Evolutionary conservation across 2,797 vertebrate genomes (phyloP).

Genomic region (Cryptoprocta ferox): DNA sequence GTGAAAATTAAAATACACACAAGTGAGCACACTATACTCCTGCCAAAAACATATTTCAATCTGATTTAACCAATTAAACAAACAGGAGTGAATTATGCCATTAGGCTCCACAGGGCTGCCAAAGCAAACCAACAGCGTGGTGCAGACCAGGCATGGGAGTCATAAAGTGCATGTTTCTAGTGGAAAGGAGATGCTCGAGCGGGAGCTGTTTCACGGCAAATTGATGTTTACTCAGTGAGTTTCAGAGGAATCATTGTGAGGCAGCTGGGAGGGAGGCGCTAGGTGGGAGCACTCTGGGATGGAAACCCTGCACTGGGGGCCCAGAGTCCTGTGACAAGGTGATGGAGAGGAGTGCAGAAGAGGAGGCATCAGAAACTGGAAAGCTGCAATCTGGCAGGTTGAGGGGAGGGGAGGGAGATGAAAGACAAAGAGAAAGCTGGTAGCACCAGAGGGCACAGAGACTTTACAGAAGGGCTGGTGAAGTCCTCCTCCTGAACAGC

Average conservation of each 20-base stretch:
- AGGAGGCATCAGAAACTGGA: neutral
- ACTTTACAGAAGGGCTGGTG: neutral
- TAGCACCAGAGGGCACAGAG: neutral
- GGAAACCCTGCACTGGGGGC: neutral
- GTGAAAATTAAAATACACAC: slow-evolving; percentile 41
- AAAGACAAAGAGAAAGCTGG: neutral
- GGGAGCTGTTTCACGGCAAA: neutral
- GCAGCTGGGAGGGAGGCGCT: neutral
- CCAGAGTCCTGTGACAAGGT: neutral
- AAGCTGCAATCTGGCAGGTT: neutral
- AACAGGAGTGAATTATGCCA: neutral
- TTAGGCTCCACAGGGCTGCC: neutral
- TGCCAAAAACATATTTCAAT: slow-evolving; percentile 1
- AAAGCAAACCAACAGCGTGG: neutral
- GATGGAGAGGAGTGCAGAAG: accelerated
- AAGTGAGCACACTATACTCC: neutral
- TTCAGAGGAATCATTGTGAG: neutral
- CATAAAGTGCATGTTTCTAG: neutral
- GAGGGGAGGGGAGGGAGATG: neutral
- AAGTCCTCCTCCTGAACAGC: neutral
- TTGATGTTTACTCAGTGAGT: neutral
- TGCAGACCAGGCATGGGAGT: neutral
- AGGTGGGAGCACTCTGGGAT: neutral
- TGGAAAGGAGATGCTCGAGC: neutral
- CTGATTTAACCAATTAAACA: slow-evolving; percentile 42